These are phyloP conservation scores for Enhydra lutris DNA, from an alignment of 2,113 vertebrate species.

Conservation along the genomic window DNA sequence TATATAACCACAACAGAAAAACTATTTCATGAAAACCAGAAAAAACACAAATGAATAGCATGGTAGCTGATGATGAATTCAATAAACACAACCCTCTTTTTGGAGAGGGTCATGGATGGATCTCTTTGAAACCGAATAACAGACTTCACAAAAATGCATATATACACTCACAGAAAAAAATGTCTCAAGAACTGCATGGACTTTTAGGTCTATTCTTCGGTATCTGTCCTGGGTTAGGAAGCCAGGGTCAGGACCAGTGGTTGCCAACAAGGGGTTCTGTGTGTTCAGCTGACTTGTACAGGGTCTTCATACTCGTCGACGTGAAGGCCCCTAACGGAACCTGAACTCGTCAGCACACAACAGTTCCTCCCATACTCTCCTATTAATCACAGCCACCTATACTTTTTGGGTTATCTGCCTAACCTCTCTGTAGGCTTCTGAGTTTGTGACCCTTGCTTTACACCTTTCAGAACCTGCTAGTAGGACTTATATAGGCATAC, in stretches of 20 bases:
- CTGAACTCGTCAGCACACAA: neutral
- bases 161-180: neutral
- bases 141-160: neutral
- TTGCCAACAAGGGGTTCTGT: neutral
- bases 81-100: slow-evolving; percentile 62
- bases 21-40: neutral
- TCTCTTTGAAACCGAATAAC: neutral
- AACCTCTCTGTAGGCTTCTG: neutral
- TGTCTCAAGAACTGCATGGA: neutral
- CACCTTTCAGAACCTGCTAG: neutral
- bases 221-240: neutral
- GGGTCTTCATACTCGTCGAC: neutral
- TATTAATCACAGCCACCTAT: neutral
- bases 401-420: neutral
- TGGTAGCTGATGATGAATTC: slow-evolving; percentile 75
- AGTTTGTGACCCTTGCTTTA: neutral
- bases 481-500: neutral
- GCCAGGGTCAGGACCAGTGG: neutral
- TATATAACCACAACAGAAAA: neutral
- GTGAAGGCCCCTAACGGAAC: neutral
- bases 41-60: slow-evolving; percentile 65
- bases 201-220: neutral
- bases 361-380: neutral
- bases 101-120: neutral
- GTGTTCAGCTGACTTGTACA: neutral